These are phyloP conservation scores for Eubucco bourcierii DNA, from an alignment of 2,113 vertebrate genomes.

Conservation along the genomic window DNA sequence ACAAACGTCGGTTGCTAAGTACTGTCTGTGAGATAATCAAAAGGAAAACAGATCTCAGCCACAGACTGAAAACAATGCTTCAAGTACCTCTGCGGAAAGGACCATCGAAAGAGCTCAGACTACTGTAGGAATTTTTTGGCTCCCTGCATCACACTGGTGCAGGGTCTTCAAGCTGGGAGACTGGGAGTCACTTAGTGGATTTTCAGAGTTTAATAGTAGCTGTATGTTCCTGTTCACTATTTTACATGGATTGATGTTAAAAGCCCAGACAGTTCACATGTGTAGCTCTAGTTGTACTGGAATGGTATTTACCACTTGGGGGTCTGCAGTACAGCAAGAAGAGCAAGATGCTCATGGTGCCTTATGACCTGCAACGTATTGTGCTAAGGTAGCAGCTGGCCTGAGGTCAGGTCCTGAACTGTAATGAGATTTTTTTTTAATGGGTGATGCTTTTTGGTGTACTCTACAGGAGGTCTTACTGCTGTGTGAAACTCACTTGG, in stretches of 20 bases:
- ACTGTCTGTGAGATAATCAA: slow-evolving; percentile 37
- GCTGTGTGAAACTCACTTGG: background rate
- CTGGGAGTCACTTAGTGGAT: background rate
- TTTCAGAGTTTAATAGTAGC: background rate
- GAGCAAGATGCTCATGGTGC: background rate
- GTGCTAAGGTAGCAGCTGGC: background rate
- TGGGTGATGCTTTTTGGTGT: background rate
- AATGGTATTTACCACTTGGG: background rate
- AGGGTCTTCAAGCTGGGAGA: background rate
- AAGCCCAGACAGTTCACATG: background rate
- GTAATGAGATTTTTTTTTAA: background rate
- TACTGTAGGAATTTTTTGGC: slow-evolving; percentile 9
- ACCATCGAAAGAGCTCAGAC: background rate
- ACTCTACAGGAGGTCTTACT: background rate
- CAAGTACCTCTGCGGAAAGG: background rate
- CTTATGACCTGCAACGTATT: accelerated
- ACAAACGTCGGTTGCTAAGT: slow-evolving; percentile 33
- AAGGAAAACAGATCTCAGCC: slow-evolving; percentile 41
- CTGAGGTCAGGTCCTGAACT: background rate
- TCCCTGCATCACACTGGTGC: background rate
- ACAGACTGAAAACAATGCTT: background rate
- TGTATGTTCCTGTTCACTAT: background rate
- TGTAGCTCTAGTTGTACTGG: background rate
- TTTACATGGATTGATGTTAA: background rate
- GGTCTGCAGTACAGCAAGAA: background rate